A percentile compares a stretch with the other conserved stretches of the same genome.
Evolutionary conservation across 2,797 vertebrate species (phyloP).

Genomic region (Spheniscus humboldti): DNA sequence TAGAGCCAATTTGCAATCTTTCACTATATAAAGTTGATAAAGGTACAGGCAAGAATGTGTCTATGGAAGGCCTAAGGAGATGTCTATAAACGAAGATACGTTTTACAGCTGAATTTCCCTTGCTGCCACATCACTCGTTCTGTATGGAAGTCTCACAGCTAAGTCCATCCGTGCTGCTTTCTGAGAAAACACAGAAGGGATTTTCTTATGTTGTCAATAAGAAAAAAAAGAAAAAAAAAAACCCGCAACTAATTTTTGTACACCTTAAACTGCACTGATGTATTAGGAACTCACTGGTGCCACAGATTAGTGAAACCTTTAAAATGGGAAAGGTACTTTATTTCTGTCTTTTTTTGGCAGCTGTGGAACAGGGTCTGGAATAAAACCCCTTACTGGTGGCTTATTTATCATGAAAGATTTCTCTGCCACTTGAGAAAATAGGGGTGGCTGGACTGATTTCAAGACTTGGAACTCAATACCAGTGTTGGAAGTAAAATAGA

Average conservation of each 20-base stretch:
- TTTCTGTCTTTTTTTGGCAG: background rate
- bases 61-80: background rate
- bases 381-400: background rate
- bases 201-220: background rate
- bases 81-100: background rate
- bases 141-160: background rate
- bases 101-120: constrained; percentile 6
- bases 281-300: background rate
- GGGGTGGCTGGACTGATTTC: background rate
- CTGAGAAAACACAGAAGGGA: background rate
- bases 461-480: background rate
- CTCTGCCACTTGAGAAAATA: background rate
- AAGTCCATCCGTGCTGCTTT: background rate
- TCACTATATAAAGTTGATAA: background rate
- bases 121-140: background rate
- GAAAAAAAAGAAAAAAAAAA: background rate
- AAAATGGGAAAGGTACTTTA: background rate
- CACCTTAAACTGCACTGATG: background rate
- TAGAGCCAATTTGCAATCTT: constrained; percentile 21
- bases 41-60: background rate
- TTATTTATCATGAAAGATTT: background rate
- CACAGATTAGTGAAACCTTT: background rate
- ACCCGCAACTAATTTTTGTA: background rate
- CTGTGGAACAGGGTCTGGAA: background rate
- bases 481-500: background rate